Evolutionary conservation across 2,113 vertebrate genomes (phyloP).

Genomic region (Cavia porcellus): DNA sequence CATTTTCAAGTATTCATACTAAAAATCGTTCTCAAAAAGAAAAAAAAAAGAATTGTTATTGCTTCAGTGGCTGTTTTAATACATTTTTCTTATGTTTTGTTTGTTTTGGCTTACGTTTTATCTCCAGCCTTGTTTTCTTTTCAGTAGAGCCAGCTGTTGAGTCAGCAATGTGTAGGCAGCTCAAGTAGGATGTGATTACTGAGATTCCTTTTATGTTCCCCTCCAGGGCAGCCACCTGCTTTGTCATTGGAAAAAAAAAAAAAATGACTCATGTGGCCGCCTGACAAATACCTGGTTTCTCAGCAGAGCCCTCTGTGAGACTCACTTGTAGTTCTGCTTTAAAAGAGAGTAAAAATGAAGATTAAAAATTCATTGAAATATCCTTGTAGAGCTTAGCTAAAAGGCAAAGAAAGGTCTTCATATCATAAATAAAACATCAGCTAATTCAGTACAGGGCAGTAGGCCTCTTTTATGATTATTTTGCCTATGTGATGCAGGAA

Average conservation of each 20-base stretch:
- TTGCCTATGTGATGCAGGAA: constrained; percentile 57
- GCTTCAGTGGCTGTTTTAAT: constrained; percentile 60
- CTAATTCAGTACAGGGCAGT: background rate
- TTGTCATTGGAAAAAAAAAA: constrained; percentile 79
- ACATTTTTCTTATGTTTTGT: constrained; percentile 63
- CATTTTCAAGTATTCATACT: constrained; percentile 51
- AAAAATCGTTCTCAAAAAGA: constrained; percentile 73
- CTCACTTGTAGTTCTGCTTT: constrained; percentile 70
- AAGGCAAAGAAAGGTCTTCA: constrained; percentile 66
- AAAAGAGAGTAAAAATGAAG: constrained; percentile 58
- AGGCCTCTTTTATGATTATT: constrained; percentile 70
- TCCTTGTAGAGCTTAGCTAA: constrained; percentile 57
- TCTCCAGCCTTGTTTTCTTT: constrained; percentile 65
- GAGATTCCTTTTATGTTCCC: constrained; percentile 79
- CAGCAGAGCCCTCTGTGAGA: constrained; percentile 52
- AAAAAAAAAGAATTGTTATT: constrained; percentile 53
- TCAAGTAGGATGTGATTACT: constrained; percentile 78
- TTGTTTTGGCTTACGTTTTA: constrained; percentile 78
- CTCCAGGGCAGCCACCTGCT: constrained; percentile 80
- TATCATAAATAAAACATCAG: constrained; percentile 76
- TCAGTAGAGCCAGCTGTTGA: constrained; percentile 78
- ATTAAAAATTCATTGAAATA: constrained; percentile 78
- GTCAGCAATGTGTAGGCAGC: constrained; percentile 78
- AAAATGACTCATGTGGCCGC: constrained; percentile 64
- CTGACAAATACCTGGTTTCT: constrained; percentile 71